Evolutionary conservation across 64 coral and sea anemone genomes (phyloP), one percentile per base, ranked within the genome.

Genomic region (Montipora capricornis): DNA sequence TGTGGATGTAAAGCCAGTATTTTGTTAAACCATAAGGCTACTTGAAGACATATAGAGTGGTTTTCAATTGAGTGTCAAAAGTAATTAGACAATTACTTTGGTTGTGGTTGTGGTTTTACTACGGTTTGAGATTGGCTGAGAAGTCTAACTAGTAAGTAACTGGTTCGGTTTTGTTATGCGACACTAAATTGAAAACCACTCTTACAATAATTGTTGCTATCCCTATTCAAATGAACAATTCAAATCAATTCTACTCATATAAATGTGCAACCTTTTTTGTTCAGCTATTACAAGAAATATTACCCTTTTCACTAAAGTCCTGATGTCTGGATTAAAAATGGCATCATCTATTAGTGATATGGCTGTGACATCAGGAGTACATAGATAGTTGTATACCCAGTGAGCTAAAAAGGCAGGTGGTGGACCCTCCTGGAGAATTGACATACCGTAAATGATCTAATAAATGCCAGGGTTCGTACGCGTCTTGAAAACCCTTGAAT

Each of bases 341-440:
- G 68, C 81, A 68, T 29, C 81, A 66, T 26, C 81, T 64, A 47
- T 13, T 61, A 44, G 24, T 20, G 48, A 71, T 74, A 88, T 88
- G 48, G n/a, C 20, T 16, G 69, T 74, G 86, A 88, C 69, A 75
- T 88, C 86, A 57, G 69, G 69, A 59, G 69, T 57, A 75, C 86
- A 88, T 47, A 51, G 86, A 76, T 88, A 88, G 47, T 57, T 49
- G 86, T 88, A 88, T 14, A 74, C 86, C 86, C 71, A 88, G n/a
- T 88, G 13, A 3, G 86, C 49, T 60, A 88, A 75, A 88, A 88
- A 88, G 47, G 69, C 52, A 58, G 69, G 86, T 88, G 86, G 86
- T 52, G 86, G 86, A 75, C 86, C 86, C n/a, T 76, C 71, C 52
- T 88, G 86, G 48, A 76, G 47, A 57, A 88, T 51, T 55, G 86